phyloP scores from a whole-genome alignment of 2,113 vertebrate genomes.

The Plecotus auritus region DNA sequence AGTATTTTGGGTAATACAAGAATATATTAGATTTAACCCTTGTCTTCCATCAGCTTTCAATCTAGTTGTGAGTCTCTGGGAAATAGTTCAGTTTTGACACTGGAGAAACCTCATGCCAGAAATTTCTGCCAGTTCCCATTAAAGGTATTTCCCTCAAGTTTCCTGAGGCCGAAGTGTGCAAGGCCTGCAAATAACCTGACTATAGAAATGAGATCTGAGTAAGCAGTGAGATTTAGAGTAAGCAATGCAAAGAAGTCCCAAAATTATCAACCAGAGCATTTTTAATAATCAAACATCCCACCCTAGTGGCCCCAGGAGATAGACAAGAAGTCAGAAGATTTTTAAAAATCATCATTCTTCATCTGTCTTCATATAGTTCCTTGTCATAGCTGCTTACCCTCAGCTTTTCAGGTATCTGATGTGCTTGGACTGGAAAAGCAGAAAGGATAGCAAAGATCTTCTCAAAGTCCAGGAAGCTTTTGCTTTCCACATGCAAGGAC shows the following conservation, averaged over 20 bases:
- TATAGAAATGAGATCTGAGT: constrained; percentile 38
- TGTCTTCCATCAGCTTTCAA: constrained; percentile 21
- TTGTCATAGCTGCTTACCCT: neutral
- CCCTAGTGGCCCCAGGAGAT: neutral
- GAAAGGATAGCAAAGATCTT: neutral
- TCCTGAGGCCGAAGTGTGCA: neutral
- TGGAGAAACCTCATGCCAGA: constrained; percentile 1
- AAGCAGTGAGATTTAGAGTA: neutral
- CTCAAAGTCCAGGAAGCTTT: neutral
- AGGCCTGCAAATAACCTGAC: constrained; percentile 24
- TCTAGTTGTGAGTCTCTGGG: constrained; percentile 21
- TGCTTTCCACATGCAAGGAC: neutral
- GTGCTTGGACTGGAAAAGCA: neutral
- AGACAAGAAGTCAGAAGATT: neutral
- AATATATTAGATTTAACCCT: neutral
- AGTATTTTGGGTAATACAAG: neutral
- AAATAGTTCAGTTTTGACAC: constrained; percentile 36
- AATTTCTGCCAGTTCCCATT: constrained; percentile 26
- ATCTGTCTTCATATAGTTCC: neutral
- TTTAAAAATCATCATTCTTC: neutral
- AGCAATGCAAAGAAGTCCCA: neutral
- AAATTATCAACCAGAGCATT: neutral
- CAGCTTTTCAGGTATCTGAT: neutral
- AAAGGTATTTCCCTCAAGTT: constrained; percentile 35
- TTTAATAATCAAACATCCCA: constrained; percentile 10